Evolutionary conservation across 2,888 invertebrate genomes (phyloP), one percentile per base, ranked within the genome.

Genomic region (Tipula lateralis): DNA sequence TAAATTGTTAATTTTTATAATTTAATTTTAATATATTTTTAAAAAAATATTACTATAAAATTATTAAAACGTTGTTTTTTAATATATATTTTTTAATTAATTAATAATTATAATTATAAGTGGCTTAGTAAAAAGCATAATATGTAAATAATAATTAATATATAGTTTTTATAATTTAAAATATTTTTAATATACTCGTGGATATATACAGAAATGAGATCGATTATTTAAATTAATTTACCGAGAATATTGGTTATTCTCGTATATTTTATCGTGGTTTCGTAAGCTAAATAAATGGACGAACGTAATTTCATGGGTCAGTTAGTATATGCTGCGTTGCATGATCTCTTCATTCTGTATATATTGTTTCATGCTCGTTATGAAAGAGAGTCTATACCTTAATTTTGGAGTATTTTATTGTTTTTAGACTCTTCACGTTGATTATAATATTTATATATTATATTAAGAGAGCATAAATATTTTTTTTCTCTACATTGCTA

Each of bases 1-100:
- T 66, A 66, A 66, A 66, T 66, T 66, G 66, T 66, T 66, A 66
- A 66, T 66, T 66, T 66, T 66, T 66, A 66, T 66, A 66, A 66
- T 19, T n/a, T 66, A 66, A 66, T 66, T 66, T 66, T 24, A 66
- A 66, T 66, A 66, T 66, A 66, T 66, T 66, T 66, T 66, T 66
- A 66, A 66, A 66, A 66, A 66, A 66, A 66, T 66, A 66, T 66
- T 66, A 66, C 66, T 66, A 66, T 66, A 66, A 66, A 66, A 66
- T 66, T 66, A 66, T 66, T 66, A 66, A 66, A 66, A 66, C n/a
- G n/a, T 66, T 66, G 9, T 66, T 66, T 66, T 66, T 66, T 24
- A 66, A 66, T 66, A 24, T 50, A 50, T 50, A 16, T 24, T 66
- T 66, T 9, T 66, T 66, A 24, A 24, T 24, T 66, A 66, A 66